These are phyloP conservation scores for Andricus grossulariae DNA, from an alignment of 1,140 invertebrate species.

Conservation along the genomic window DNA sequence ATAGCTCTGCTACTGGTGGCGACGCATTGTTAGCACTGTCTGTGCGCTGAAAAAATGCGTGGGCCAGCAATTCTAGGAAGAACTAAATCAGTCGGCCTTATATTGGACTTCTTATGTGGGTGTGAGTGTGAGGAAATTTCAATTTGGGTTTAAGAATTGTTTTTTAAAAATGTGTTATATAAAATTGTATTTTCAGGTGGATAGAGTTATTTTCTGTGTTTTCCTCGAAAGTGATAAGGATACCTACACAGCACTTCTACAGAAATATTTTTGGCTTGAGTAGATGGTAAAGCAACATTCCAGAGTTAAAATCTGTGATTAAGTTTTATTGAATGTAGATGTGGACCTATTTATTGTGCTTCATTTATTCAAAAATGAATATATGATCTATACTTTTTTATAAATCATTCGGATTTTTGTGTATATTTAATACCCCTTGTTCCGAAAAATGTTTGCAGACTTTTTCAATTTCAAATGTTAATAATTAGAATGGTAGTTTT, in stretches of 20 bases:
- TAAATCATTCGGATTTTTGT: not conserved
- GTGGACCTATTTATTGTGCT: not conserved
- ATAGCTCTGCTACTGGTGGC: too few relatives aligned
- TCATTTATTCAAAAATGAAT: not conserved
- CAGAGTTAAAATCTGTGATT: not conserved
- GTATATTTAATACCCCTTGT: not conserved
- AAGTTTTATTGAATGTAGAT: not conserved
- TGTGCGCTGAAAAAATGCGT: too few relatives aligned
- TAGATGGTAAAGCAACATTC: not conserved
- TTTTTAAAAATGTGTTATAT: constrained; percentile 3
- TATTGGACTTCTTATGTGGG: too few relatives aligned
- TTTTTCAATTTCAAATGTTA: not conserved
- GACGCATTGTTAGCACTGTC: too few relatives aligned
- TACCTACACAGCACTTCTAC: constrained; percentile 85
- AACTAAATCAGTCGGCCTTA: too few relatives aligned
- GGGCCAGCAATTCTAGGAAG: too few relatives aligned
- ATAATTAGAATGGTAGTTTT: too few relatives aligned
- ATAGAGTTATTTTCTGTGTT: constrained; percentile 88
- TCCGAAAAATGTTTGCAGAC: not conserved
- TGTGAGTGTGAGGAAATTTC: constrained; percentile 31
- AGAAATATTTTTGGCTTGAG: constrained; percentile 82
- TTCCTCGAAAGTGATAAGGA: constrained; percentile 84
- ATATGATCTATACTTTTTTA: constrained; percentile 4
- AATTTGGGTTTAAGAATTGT: constrained; percentile 23
- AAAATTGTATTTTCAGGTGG: constrained; percentile 74